A percentile compares a stretch with the other conserved stretches of the same genome.
Conservation (phyloP, 2,113 vertebrate species). For the Phainopepla nitens region DNA sequence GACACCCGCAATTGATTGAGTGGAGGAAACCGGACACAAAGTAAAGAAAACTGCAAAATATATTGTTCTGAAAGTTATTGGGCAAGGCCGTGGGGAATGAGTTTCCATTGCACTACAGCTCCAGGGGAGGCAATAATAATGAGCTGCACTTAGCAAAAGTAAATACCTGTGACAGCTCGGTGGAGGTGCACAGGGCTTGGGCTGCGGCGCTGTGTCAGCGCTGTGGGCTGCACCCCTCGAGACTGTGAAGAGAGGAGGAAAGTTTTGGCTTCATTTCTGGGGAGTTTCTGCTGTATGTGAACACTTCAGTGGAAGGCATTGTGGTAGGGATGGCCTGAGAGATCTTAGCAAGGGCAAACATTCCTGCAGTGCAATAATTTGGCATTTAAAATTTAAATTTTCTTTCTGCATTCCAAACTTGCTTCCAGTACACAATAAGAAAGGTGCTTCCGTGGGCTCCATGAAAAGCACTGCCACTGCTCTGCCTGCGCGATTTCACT, state of each 20-base stretch:
- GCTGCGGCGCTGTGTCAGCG: accelerated
- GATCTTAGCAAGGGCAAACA: background rate
- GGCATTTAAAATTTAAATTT: background rate
- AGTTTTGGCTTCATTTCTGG: background rate
- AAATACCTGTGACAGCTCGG: background rate
- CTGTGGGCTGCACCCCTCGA: background rate
- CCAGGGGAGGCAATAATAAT: background rate
- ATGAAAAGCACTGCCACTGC: background rate
- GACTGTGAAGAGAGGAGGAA: background rate
- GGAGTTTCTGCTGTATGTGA: background rate
- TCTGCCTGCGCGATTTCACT: background rate
- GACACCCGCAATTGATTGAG: background rate
- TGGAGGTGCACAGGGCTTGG: background rate
- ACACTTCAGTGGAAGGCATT: background rate
- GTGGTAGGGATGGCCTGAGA: background rate
- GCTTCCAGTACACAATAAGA: background rate
- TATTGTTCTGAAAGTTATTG: background rate
- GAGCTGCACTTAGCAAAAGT: constrained; percentile 11
- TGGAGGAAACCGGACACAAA: background rate
- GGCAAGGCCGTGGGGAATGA: background rate
- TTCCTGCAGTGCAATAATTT: background rate
- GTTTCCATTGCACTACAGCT: background rate
- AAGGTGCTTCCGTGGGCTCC: background rate
- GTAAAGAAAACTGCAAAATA: constrained; percentile 14
- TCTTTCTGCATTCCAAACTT: background rate